Base-by-base conservation (phyloP, 2,888 invertebrate genomes). In the Coecobrya sp. region DNA sequence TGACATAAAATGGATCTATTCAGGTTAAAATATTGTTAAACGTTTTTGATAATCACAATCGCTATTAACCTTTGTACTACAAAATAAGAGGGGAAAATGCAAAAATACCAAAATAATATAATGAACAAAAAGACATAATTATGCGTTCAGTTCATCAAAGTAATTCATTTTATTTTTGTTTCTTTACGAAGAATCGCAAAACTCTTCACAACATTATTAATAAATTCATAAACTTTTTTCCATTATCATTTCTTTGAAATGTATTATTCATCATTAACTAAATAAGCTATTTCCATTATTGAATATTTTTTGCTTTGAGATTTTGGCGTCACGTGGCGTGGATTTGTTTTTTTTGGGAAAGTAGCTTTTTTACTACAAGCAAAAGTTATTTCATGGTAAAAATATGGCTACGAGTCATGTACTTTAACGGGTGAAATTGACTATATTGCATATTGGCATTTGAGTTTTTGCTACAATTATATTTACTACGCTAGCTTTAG, bases 331-430 rank as follows among this genome's bases (percentile, higher is more conserved):
- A 2, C 27, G 55, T 19, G 19, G n/a, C 55, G 1, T 68, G 25
- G 30, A 2, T 30, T 68, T 16, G n/a, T n/a, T 22, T 62, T 16
- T 27, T 68, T 30, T 30, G 68, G n/a, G 16, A 30, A 55, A 2
- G 62, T 11, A 49, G 11, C 11, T 25, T 62, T 25, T 62, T 62
- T 22, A 10, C 62, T 62, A 62, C 36, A 22, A 62, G 19, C 1
- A 62, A 4, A 30, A 36, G 36, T 36, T 36, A 4, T 62, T 62
- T 25, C n/a, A 19, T 62, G 11, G 49, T 76, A 16, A 55, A n/a
- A 49, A 79, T 76, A 76, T 79, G 79, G 79, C 79, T 79, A 27
- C 30, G 13, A 52, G 79, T 79, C 55, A 79, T 79, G 79, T 79
- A 55, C 30, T 52, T 79, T 52, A 49, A 3, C 8, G n/a, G n/a